phyloP scores from a whole-genome alignment of 2,113 vertebrate species.

The Dromas ardeola region DNA sequence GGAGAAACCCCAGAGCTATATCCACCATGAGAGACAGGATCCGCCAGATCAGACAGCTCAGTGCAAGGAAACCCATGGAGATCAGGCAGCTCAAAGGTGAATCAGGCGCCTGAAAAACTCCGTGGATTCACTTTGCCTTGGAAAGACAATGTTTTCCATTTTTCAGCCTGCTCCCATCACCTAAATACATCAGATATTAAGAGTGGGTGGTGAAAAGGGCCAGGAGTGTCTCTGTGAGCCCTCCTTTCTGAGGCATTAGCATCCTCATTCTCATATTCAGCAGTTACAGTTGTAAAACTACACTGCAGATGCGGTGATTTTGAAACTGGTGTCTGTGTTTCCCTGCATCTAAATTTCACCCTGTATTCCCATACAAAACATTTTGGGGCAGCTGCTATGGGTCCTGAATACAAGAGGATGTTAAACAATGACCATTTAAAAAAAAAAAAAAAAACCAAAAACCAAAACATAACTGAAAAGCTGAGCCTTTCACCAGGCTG shows the following conservation, averaged over 20 bases:
- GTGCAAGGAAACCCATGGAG: neutral
- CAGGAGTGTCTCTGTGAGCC: neutral
- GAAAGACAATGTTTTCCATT: neutral
- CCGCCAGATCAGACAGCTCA: neutral
- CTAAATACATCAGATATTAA: neutral
- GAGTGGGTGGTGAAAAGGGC: neutral
- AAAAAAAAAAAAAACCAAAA: neutral
- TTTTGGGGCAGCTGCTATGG: neutral
- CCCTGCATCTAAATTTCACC: neutral
- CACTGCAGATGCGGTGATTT: neutral
- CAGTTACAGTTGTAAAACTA: neutral
- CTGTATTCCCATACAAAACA: neutral
- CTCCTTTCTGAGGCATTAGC: neutral
- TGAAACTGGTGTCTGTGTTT: neutral
- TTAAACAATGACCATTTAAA: neutral
- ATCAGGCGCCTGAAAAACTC: neutral
- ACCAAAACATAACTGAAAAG: neutral
- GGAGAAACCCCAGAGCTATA: neutral
- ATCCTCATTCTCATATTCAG: neutral
- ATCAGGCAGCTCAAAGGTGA: neutral
- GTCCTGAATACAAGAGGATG: neutral
- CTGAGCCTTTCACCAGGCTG: neutral
- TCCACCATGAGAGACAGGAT: neutral
- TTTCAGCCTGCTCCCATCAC: neutral
- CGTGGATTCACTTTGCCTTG: accelerated